Evolutionary conservation across 2,888 invertebrate genomes (phyloP), one percentile per base, ranked within the genome.

Genomic region (Ornithoptera priamus): DNA sequence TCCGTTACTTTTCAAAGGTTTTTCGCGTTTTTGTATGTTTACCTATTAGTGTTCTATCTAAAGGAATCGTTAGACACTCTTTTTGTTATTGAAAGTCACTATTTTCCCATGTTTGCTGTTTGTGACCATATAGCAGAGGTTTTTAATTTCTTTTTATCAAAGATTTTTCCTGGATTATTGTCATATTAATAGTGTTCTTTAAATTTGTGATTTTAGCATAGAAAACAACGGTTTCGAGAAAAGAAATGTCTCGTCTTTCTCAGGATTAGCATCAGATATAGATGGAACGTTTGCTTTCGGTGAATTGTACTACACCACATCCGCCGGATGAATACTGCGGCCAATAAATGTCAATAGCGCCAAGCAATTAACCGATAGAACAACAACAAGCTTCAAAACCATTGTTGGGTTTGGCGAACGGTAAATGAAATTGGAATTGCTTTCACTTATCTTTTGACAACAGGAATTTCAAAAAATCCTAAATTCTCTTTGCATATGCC

Each of bases 311-410:
- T 50, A 18, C 17, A 50, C 18, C 50, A 15, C 50, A 50, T 50
- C 18, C 50, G 57, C 20, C 20, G n/a, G 18, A 18, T 57, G 57
- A 57, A 57, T 57, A 57, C 50, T 3, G 17, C 22, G 1, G 22
- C 36, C 30, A 30, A 15, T 60, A 58, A 60, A 36, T 30, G 12
- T 68, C 59, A 68, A 60, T 56, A 64, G 61, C 24, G 64, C 56
- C 60, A 53, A 61, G 61, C 65, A 64, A 60, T 60, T 69, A 65
- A 69, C 60, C 64, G 68, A 60, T 65, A 60, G 68, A 65, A 60
- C 68, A 68, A 60, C 68, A 68, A 68, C 60, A 56, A 69, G 53
- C 59, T 64, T 61, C 60, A 69, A 65, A 64, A 39, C 59, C 42
- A 68, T 62, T 68, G 62, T 58, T 30, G 46, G 57, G 15, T 57